A percentile compares a stretch with the other conserved stretches of the same genome.
These are phyloP conservation scores for Syngnathus floridae DNA, from an alignment of 2,113 vertebrate genomes.

Conservation along the genomic window DNA sequence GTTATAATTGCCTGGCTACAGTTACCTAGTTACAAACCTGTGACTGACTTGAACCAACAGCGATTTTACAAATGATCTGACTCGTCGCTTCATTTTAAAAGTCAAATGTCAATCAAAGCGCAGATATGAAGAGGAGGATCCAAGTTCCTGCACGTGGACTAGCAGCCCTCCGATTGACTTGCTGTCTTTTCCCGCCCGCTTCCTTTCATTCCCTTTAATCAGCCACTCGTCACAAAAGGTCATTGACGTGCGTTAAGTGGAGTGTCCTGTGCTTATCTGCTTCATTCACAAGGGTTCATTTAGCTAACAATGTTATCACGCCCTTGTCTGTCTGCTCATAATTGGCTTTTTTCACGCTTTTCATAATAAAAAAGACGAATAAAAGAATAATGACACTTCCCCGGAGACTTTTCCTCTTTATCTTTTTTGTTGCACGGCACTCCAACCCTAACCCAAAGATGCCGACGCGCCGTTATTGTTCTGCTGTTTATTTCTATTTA, in stretches of 20 bases:
- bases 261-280: slow-evolving; percentile 33
- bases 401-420: slow-evolving; percentile 45
- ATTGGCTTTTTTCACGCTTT: slow-evolving; percentile 50
- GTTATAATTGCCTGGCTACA: too few relatives aligned
- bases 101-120: background rate
- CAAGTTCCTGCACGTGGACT: background rate
- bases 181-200: slow-evolving; percentile 6
- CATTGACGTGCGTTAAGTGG: slow-evolving; percentile 18
- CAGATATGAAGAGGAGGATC: background rate
- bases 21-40: too few relatives aligned
- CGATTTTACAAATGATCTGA: too few relatives aligned
- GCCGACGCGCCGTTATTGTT: slow-evolving; percentile 53
- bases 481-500: slow-evolving; percentile 70
- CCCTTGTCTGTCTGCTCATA: slow-evolving; percentile 41
- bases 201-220: slow-evolving; percentile 16
- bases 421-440: slow-evolving; percentile 44
- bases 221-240: slow-evolving; percentile 21
- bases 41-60: too few relatives aligned
- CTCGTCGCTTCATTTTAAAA: too few relatives aligned
- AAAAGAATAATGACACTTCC: slow-evolving; percentile 41
- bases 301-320: slow-evolving; percentile 43
- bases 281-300: slow-evolving; percentile 40
- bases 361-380: slow-evolving; percentile 16
- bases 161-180: slow-evolving; percentile 8
- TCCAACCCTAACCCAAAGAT: slow-evolving; percentile 41